Evolutionary conservation across 2,113 vertebrate species (phyloP), one percentile per base, ranked within the genome.

Genomic region (Prochilodus magdalenae): DNA sequence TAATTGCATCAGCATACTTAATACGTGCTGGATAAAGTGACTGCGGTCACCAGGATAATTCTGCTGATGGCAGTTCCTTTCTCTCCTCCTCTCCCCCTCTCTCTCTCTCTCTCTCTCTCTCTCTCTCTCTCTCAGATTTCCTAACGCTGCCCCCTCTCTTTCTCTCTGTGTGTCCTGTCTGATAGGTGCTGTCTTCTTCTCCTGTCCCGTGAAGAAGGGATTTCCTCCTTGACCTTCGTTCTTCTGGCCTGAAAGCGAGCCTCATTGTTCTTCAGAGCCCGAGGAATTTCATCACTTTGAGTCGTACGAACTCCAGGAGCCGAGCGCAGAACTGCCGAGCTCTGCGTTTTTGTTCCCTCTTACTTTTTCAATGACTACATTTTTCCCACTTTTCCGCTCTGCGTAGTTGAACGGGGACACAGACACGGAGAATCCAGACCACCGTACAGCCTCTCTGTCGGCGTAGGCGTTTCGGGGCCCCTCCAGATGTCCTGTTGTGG

Each of bases 181-280:
- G 60, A 85, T 93, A 99, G 96, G 95, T 95, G 90, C 89, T 90
- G 90, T 72, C 94, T 87, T 76, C 87, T 85, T 70, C 88, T 85
- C 87, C 92, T 83, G 82, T 66, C 89, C 90, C 88, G 89, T 88
- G 90, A 94, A 92, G 57, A 84, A 86, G 0, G 87, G 92, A 80
- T 77, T 84, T 91, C 75, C 33, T 83, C 85, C 83, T 83, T 94
- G 93, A 95, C 93, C 92, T 90, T 87, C 89, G 90, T 90, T 90
- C 90, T 89, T 88, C 91, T 86, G 91, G 88, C 92, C 86, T 91
- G 91, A 82, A 86, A 94, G 94, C 91, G 93, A 78, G 90, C 26
- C 27, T 51, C 40, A 53, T 65, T 73, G 22, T 30, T 73, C 70
- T 85, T 91, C 91, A 81, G 87, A 94, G 94, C 91, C 93, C 75